Evolutionary conservation across 2,113 vertebrate genomes (phyloP).

Genomic region (Dryoscopus gambensis): DNA sequence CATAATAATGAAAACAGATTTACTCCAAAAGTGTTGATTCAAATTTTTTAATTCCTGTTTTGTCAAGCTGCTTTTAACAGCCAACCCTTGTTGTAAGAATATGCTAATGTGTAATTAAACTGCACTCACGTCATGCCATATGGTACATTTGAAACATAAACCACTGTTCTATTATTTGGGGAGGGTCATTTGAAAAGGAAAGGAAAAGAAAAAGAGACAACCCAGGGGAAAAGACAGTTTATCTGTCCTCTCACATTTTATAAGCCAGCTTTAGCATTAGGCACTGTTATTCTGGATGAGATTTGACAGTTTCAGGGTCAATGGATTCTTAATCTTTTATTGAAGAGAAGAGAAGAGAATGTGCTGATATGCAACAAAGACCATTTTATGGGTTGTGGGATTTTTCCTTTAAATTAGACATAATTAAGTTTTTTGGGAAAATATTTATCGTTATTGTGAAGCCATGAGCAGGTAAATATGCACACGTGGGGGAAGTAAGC

Average conservation of each 20-base stretch:
- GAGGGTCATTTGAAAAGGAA: conserved; percentile 55
- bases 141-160: conserved; percentile 79
- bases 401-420: conserved; percentile 5
- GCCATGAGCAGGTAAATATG: neutral
- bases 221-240: conserved; percentile 72
- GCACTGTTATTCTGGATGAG: conserved; percentile 37
- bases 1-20: conserved; percentile 11
- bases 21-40: conserved; percentile 42
- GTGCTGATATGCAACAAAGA: conserved; percentile 37
- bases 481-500: neutral
- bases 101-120: conserved; percentile 83
- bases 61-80: conserved; percentile 71
- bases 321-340: conserved; percentile 39
- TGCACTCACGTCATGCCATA: conserved; percentile 71
- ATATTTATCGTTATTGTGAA: conserved; percentile 1
- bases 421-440: neutral
- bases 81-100: conserved; percentile 68
- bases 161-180: conserved; percentile 68
- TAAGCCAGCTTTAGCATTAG: conserved; percentile 59
- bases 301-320: conserved; percentile 47
- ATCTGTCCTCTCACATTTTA: conserved; percentile 63
- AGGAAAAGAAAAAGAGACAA: conserved; percentile 37
- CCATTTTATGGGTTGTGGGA: neutral
- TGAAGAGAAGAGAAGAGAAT: conserved; percentile 7
- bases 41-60: conserved; percentile 75